Conservation (phyloP, 2,797 vertebrate species). For the Chaunax sp. region DNA sequence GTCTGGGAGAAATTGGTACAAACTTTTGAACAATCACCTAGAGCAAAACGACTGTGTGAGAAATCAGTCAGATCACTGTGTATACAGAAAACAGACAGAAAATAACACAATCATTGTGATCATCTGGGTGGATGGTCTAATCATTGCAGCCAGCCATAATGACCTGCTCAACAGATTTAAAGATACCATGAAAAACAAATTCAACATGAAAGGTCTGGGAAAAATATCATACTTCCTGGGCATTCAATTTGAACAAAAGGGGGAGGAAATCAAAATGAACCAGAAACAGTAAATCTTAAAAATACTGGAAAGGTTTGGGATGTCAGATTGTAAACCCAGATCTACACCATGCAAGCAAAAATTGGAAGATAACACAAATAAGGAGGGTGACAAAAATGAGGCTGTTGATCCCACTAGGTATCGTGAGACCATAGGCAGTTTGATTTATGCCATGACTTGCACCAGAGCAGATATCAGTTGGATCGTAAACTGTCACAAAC, state of each 20-base stretch:
- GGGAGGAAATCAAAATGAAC: neutral
- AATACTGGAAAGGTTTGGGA: neutral
- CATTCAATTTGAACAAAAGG: neutral
- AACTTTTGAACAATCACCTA: conserved; percentile 1
- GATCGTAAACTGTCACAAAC: neutral
- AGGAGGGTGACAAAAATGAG: neutral
- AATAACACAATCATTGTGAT: neutral
- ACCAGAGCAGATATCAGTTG: neutral
- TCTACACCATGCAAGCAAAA: no score
- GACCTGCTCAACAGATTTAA: neutral
- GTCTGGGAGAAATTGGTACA: neutral
- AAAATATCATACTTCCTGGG: neutral
- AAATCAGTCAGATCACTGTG: neutral
- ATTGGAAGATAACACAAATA: neutral
- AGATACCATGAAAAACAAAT: neutral
- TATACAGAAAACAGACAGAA: neutral
- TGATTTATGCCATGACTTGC: neutral
- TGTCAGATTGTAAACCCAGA: neutral
- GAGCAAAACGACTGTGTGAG: conserved; percentile 9
- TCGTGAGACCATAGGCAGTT: neutral
- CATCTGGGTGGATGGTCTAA: neutral
- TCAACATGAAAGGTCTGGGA: neutral
- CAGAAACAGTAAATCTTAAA: neutral
- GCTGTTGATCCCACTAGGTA: neutral
- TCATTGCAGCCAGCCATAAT: neutral